These are phyloP conservation scores for Candoia aspera DNA, from an alignment of 2,113 vertebrate genomes.

Conservation along the genomic window DNA sequence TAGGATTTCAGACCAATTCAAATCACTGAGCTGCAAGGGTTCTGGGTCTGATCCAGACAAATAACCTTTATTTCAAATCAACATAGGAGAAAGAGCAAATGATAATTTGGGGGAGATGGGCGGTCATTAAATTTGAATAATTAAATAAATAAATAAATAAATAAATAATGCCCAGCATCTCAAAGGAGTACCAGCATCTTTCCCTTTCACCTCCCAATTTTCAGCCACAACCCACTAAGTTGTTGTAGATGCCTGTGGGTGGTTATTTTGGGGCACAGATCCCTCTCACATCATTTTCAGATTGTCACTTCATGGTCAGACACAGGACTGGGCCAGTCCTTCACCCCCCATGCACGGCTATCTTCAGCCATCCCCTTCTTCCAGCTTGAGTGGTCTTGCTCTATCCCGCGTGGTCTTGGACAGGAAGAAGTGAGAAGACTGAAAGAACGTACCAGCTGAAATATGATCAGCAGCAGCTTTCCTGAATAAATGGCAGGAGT, in stretches of 20 bases:
- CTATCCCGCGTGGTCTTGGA: neutral
- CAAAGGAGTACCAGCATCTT: neutral
- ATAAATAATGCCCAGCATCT: too few relatives aligned
- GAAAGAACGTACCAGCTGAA: neutral
- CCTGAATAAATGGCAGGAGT: neutral
- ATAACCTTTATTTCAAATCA: neutral
- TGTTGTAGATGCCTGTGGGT: neutral
- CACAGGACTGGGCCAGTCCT: neutral
- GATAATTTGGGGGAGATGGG: too few relatives aligned
- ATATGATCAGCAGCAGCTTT: neutral
- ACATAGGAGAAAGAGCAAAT: neutral
- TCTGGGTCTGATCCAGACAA: fast-evolving
- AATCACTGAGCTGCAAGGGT: neutral
- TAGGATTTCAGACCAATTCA: neutral
- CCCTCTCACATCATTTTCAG: neutral
- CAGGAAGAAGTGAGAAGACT: neutral
- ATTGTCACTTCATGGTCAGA: neutral
- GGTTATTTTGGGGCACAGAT: neutral
- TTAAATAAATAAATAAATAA: too few relatives aligned
- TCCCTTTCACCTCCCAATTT: neutral
- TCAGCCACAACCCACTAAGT: neutral
- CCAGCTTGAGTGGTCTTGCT: neutral
- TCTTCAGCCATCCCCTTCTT: neutral
- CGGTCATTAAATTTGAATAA: too few relatives aligned
- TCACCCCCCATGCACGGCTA: neutral